Base-by-base conservation (phyloP, 1,140 invertebrate genomes). In the Brachionus rotundiformis region DNA sequence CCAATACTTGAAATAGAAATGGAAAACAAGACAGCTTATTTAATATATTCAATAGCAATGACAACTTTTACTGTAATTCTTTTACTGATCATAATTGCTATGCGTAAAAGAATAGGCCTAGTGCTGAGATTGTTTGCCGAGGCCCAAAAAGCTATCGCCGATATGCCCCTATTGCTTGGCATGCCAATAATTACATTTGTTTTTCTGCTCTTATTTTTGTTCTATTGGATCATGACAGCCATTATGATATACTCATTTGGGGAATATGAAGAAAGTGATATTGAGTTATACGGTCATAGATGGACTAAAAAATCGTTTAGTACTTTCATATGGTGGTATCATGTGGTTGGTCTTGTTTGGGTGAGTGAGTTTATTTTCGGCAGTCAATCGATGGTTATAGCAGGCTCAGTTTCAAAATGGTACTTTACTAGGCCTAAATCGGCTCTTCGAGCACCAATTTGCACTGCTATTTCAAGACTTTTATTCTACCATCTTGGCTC, bases 281-380 rank as follows among this genome's bases (percentile, higher is more conserved):
- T 49, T 33, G 44, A 16, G 7, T 0, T 33, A 3, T 27, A 29
- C 4, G 33, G 36, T 8, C 33, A 63, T 11, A 23, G 6, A 41
- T 61, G 25, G n/a, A 11, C 5, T 0, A 73, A 73, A 44, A 73
- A 73, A 19, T 61, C 44, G 27, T 31, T 47, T 4, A 49, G 49
- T 11, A 36, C 4, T 3, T 31, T 73, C 13, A 31, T 71, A 11
- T 90, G 94, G 88, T 86, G 86, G 85, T 94, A 90, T 84, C 95
- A 97, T 86, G 85, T 95, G 0, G 92, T 98, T 85, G 95, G 92
- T n/a, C 92, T 94, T 82, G 92, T 97, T 83, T 98, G 96, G 96
- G 85, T 91, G 1, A 90, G 93, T 85, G 95, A 94, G 87, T 98
- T 98, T 86, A 90, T 96, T n/a, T 91, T 93, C 7, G 95, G 93